A percentile compares a stretch with the other conserved stretches of the same genome.
phyloP scores from a whole-genome alignment of 2,888 invertebrate genomes.

The Matsumyia berberina region DNA sequence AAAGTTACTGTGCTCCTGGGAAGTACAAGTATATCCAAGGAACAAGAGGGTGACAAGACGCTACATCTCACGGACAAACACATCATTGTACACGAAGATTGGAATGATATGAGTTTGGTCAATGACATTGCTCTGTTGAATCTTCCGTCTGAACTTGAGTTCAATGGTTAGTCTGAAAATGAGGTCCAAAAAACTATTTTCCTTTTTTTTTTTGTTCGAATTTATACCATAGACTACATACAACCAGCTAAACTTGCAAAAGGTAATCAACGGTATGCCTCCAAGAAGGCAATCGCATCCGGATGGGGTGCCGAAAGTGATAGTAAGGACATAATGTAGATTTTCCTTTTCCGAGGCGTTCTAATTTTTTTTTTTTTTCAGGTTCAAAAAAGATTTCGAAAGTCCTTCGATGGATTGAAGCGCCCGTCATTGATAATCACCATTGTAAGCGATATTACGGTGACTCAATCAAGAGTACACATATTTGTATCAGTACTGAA shows the following conservation, averaged over 20 bases:
- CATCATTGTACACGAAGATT: constrained; percentile 82
- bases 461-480: constrained; percentile 70
- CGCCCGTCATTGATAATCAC: constrained; percentile 79
- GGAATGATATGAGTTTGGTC: constrained; percentile 79
- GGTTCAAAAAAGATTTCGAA: neutral
- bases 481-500: constrained; percentile 80
- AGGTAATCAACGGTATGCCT: constrained; percentile 77
- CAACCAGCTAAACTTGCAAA: constrained; percentile 79
- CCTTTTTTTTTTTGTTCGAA: neutral
- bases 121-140: constrained; percentile 85
- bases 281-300: constrained; percentile 81
- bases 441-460: constrained; percentile 76
- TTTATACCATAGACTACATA: constrained; percentile 74
- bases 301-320: constrained; percentile 84
- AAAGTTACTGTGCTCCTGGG: constrained; percentile 80
- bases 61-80: constrained; percentile 77
- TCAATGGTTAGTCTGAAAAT: constrained; percentile 82
- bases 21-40: no score
- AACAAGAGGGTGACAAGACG: no score
- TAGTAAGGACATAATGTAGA: no score
- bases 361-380: neutral
- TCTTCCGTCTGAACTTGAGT: constrained; percentile 81
- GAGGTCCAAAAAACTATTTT: no score
- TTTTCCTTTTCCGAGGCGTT: no score
- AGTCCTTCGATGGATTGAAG: constrained; percentile 78